phyloP scores from a whole-genome alignment of 2,113 vertebrate species.

The Dolichallabes microphthalmus region DNA sequence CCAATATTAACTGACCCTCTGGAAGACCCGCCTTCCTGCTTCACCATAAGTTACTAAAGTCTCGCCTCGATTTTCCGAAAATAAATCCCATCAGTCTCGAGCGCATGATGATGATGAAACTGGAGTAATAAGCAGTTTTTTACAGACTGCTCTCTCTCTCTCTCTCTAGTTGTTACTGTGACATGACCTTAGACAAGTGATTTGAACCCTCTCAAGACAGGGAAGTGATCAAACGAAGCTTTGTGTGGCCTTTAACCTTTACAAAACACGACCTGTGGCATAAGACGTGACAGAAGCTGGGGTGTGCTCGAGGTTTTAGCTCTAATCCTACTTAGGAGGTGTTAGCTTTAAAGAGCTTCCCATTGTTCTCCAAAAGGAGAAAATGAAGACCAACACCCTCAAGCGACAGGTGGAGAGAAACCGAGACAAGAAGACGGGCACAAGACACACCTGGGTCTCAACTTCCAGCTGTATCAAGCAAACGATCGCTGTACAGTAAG shows the following conservation, averaged over 20 bases:
- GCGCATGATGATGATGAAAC: neutral
- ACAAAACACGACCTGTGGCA: neutral
- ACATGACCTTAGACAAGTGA: neutral
- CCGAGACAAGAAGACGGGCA: neutral
- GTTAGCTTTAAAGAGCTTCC: constrained; percentile 61
- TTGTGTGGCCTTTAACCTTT: neutral
- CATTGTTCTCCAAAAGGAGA: constrained; percentile 63
- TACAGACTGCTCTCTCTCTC: neutral
- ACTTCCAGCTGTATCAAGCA: neutral
- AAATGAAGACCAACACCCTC: constrained; percentile 60
- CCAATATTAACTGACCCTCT: neutral
- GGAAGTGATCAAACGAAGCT: neutral
- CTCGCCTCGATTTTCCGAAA: neutral
- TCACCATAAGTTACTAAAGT: neutral
- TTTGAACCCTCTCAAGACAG: neutral
- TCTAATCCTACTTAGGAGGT: constrained; percentile 49
- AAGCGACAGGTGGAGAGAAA: neutral
- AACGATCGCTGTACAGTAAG: neutral
- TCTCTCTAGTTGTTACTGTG: neutral
- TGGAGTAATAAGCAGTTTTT: neutral
- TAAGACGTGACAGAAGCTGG: neutral
- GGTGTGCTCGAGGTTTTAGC: neutral
- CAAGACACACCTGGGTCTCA: neutral
- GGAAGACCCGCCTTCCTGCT: neutral
- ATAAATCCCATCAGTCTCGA: neutral